These are phyloP conservation scores for Nylanderia fulva DNA, from an alignment of 1,140 invertebrate genomes.

Conservation along the genomic window DNA sequence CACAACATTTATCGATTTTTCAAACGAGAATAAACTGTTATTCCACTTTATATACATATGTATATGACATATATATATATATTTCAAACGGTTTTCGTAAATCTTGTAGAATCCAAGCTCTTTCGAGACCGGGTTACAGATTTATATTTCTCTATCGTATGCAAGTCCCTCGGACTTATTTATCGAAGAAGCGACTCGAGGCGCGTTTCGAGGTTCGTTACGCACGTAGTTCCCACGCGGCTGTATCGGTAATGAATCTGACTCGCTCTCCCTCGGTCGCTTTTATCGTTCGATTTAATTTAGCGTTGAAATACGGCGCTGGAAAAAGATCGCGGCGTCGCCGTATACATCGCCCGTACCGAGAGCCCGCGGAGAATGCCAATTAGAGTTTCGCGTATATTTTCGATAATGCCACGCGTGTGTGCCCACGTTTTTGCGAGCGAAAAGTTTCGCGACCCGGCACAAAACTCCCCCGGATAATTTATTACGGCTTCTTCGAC, in stretches of 20 bases:
- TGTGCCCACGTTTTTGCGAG: background rate
- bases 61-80: too few species aligned
- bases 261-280: conserved; percentile 22
- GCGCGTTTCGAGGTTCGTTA: conserved; percentile 40
- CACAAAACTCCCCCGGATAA: background rate
- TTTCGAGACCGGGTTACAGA: background rate
- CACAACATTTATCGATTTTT: background rate
- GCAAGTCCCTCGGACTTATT: conserved; percentile 27
- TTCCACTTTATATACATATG: too few species aligned
- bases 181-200: conserved; percentile 20
- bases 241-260: conserved; percentile 51
- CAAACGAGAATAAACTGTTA: background rate
- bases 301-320: conserved; percentile 43
- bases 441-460: background rate
- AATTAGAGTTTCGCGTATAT: conserved; percentile 28
- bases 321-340: conserved; percentile 21
- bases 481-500: background rate
- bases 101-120: background rate
- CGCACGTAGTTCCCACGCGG: conserved; percentile 50
- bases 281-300: conserved; percentile 57
- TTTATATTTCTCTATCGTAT: conserved; percentile 19
- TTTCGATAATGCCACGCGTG: too few species aligned
- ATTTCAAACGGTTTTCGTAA: background rate
- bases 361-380: conserved; percentile 25
- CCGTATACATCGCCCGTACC: conserved; percentile 6